A percentile compares a stretch with the other conserved stretches of the same genome.
Evolutionary conservation across 2,888 invertebrate species (phyloP).

Genomic region (Agrochola macilenta): DNA sequence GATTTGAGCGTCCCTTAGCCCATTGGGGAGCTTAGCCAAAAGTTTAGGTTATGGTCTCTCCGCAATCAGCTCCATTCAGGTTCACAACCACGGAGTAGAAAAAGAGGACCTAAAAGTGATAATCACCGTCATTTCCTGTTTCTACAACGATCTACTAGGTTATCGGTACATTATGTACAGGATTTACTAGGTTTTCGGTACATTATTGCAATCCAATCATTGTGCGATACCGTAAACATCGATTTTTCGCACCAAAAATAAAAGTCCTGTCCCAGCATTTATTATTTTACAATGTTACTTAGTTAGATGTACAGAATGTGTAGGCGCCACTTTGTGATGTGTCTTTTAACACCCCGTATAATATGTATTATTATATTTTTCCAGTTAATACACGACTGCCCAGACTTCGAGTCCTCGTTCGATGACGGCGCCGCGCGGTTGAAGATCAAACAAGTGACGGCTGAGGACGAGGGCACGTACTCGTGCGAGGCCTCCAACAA

Average conservation of each 20-base stretch:
- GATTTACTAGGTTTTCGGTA: too few relatives aligned
- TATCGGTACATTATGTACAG: too few relatives aligned
- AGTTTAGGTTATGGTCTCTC: too few relatives aligned
- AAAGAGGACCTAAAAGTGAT: too few relatives aligned
- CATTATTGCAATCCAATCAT: too few relatives aligned
- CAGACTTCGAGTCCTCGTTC: conserved; percentile 92
- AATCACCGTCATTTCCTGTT: too few relatives aligned
- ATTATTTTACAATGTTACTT: background rate
- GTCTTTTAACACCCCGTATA: background rate
- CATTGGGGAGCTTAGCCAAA: too few relatives aligned
- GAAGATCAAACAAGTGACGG: conserved; percentile 94
- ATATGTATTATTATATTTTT: background rate
- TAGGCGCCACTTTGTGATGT: background rate
- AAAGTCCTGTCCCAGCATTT: too few relatives aligned
- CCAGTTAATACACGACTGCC: conserved; percentile 92
- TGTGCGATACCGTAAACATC: too few relatives aligned
- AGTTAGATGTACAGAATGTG: background rate
- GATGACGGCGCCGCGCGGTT: conserved; percentile 93
- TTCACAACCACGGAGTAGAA: background rate
- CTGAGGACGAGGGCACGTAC: conserved; percentile 97
- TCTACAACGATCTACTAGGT: too few relatives aligned
- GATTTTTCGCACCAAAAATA: background rate
- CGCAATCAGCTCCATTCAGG: too few relatives aligned
- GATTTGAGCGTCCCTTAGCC: too few relatives aligned
- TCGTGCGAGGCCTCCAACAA: conserved; percentile 96